Evolutionary conservation across 1,140 invertebrate species (phyloP), one percentile per base, ranked within the genome.

Genomic region (Colletes latitarsis): DNA sequence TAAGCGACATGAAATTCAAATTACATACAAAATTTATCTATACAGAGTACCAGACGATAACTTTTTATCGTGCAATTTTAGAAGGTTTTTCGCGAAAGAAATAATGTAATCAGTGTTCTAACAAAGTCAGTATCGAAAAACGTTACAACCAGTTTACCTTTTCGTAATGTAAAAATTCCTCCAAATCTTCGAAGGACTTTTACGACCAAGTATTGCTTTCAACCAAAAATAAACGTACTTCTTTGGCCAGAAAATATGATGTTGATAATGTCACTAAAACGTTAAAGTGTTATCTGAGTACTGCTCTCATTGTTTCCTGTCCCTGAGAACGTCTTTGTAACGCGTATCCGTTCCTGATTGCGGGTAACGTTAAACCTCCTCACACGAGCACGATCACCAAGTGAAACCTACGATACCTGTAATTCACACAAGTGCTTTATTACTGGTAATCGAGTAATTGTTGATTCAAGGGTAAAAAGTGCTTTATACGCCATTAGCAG

Each of bases 391-490:
- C 60, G 64, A 17, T 15, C 52, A 49, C 19, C 49, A n/a, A 71
- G 71, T 9, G 77, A 75, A 75, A 67, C 43, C 53, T 5, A 52
- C 21, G 71, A 75, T 75, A 67, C 77, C 63, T 60, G 30, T 74
- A 75, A 80, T 80, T 80, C 77, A 67, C 77, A 80, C 77, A 80
- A 80, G 77, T 80, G 71, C 77, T 67, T 62, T 60, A 67, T 80
- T 80, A 74, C 77, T 67, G 53, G 8, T 30, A 46, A 9, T 10
- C 69, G 21, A 53, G 43, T 74, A 67, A 80, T 75, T 75, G 77
- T 62, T 66, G 77, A 80, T 74, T 80, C 70, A 80, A 52, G 39
- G 14, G 41, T 15, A 15, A 71, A 52, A 14, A 52, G 46, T 14
- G 68, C 14, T 12, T 30, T 55, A 60, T 60, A 46, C n/a, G 14